Evolutionary conservation across 1,140 invertebrate species (phyloP).

Genomic region (Zelostemma sp.): DNA sequence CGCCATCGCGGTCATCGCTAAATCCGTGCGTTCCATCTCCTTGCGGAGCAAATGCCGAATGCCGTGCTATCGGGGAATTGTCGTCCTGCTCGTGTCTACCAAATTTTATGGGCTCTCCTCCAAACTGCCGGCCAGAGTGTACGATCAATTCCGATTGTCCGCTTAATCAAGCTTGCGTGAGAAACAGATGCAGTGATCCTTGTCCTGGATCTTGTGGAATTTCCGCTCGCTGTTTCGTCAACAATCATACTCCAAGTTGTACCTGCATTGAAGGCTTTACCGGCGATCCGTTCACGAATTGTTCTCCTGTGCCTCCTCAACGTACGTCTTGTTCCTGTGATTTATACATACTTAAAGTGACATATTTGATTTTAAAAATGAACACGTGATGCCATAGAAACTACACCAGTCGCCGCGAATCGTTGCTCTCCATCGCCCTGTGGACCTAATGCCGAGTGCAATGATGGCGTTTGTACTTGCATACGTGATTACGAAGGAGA

Average conservation of each 20-base stretch:
- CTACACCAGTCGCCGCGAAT: conserved; percentile 60
- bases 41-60: conserved; percentile 72
- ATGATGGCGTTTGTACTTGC: conserved; percentile 69
- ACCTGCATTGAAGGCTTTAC: conserved; percentile 74
- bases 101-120: conserved; percentile 70
- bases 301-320: conserved; percentile 65
- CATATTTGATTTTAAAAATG: no score
- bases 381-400: no score
- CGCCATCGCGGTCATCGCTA: conserved; percentile 3
- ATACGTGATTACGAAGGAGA: conserved; percentile 65
- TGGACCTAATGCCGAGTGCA: conserved; percentile 71
- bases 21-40: conserved; percentile 67
- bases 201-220: conserved; percentile 79
- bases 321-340: no score
- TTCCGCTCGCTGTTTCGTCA: conserved; percentile 73
- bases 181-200: conserved; percentile 76
- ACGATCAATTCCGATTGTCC: conserved; percentile 61
- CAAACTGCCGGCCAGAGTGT: conserved; percentile 69
- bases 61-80: conserved; percentile 69
- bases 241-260: conserved; percentile 76
- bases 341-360: no score
- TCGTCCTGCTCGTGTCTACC: conserved; percentile 75
- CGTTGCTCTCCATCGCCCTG: conserved; percentile 77
- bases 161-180: conserved; percentile 69
- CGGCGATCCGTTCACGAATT: conserved; percentile 77